These are phyloP conservation scores for Cyphomyrmex costatus DNA, from an alignment of 1,140 invertebrate species.

Conservation along the genomic window DNA sequence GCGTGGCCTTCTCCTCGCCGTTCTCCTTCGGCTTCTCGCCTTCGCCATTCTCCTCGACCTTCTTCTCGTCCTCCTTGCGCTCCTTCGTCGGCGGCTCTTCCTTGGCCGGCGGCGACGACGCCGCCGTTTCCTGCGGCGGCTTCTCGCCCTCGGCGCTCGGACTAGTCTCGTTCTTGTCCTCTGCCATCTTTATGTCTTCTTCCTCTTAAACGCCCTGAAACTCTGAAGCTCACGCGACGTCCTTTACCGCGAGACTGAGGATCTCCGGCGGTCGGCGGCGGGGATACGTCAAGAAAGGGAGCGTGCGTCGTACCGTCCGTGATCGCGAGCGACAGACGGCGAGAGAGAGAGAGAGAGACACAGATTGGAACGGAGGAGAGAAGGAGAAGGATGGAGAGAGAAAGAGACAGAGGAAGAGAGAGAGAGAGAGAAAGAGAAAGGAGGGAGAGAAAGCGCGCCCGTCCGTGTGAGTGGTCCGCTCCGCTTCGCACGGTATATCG, in stretches of 20 bases:
- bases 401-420: not conserved
- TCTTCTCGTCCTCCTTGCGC: constrained; percentile 86
- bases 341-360: not conserved
- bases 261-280: constrained; percentile 5
- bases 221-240: constrained; percentile 51
- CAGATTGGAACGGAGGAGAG: not conserved
- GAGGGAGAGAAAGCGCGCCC: constrained; percentile 47
- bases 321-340: constrained; percentile 33
- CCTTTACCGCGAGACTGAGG: constrained; percentile 39
- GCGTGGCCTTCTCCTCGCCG: constrained; percentile 88
- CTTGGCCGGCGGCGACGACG: constrained; percentile 76
- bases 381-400: not conserved
- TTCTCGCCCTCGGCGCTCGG: constrained; percentile 79
- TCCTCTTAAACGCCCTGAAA: constrained; percentile 27
- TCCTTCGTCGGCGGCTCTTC: constrained; percentile 76
- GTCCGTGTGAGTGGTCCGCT: constrained; percentile 26
- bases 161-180: constrained; percentile 85
- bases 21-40: constrained; percentile 85
- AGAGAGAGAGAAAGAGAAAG: constrained; percentile 32
- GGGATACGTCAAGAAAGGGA: constrained; percentile 49
- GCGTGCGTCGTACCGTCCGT: constrained; percentile 46
- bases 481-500: constrained; percentile 11
- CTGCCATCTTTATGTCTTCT: constrained; percentile 81
- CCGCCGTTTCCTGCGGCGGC: constrained; percentile 78
- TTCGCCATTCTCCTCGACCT: constrained; percentile 87